These are phyloP conservation scores for Drosophila vallismaia DNA, from an alignment of 2,888 invertebrate species.

Conservation along the genomic window DNA sequence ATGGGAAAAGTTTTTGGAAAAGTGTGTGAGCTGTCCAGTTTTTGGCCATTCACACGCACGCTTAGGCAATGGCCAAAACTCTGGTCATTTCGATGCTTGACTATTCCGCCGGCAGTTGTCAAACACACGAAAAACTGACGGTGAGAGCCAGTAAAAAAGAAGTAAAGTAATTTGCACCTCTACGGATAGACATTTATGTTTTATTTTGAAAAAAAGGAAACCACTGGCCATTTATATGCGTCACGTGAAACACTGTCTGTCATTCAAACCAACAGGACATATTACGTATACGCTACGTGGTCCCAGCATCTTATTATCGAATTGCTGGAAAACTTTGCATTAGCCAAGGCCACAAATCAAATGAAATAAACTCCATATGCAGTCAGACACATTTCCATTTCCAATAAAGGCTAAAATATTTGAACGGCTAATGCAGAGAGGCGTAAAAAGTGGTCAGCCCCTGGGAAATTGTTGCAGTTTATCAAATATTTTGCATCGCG, in stretches of 20 bases:
- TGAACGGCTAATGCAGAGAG: slow-evolving; percentile 32
- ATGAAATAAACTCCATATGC: slow-evolving; percentile 40
- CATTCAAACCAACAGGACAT: slow-evolving; percentile 12
- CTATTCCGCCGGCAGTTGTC: slow-evolving; percentile 78
- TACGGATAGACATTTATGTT: slow-evolving; percentile 26
- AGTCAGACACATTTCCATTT: slow-evolving; percentile 42
- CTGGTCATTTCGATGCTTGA: slow-evolving; percentile 38
- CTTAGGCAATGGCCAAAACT: slow-evolving; percentile 46
- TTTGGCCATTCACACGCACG: slow-evolving; percentile 56
- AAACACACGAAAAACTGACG: slow-evolving; percentile 22
- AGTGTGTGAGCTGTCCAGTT: slow-evolving; percentile 43
- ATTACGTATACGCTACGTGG: slow-evolving; percentile 57
- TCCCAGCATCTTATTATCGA: slow-evolving; percentile 42
- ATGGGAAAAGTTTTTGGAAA: not conserved
- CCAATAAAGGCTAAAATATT: slow-evolving; percentile 27
- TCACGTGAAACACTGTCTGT: slow-evolving; percentile 52
- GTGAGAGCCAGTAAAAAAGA: slow-evolving; percentile 52
- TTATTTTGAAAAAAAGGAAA: slow-evolving; percentile 36
- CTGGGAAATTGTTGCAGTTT: slow-evolving; percentile 45
- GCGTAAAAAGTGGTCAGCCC: slow-evolving; percentile 23
- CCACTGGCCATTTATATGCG: slow-evolving; percentile 83
- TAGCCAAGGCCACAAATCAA: slow-evolving; percentile 34
- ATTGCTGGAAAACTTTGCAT: slow-evolving; percentile 16
- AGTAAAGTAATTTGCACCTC: slow-evolving; percentile 79
- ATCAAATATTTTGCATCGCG: slow-evolving; percentile 38